Conservation (phyloP, 1,140 invertebrate genomes). For the Hyposmocoma kahamanoa region DNA sequence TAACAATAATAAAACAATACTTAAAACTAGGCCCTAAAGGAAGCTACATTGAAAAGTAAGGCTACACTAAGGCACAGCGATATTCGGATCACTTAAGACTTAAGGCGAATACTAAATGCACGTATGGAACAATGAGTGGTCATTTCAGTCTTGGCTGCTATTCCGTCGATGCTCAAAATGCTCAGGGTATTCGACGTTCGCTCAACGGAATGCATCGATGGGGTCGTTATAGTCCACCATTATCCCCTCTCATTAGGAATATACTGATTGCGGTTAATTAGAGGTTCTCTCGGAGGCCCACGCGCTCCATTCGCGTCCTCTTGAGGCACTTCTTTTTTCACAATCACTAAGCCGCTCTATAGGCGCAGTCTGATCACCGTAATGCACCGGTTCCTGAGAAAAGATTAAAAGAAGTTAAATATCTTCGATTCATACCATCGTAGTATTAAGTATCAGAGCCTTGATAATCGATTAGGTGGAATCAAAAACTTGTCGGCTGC, state of each 20-base stretch:
- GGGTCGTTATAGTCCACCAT: conserved; percentile 66
- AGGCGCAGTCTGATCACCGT: conserved; percentile 63
- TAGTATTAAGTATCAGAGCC: neutral
- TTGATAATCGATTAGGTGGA: neutral
- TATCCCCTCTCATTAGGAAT: conserved; percentile 70
- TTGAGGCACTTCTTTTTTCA: conserved; percentile 60
- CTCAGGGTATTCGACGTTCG: conserved; percentile 50
- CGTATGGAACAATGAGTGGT: conserved; percentile 54
- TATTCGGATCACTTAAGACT: conserved; percentile 46
- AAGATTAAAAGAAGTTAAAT: conserved; percentile 26
- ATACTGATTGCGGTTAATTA: conserved; percentile 73
- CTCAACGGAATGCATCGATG: conserved; percentile 64
- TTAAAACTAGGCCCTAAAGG: conserved; percentile 42
- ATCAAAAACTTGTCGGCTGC: conserved; percentile 1
- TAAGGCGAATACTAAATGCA: conserved; percentile 65
- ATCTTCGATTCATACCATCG: neutral
- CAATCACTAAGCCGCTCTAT: conserved; percentile 59
- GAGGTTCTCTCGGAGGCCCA: conserved; percentile 57
- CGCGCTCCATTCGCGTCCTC: conserved; percentile 52
- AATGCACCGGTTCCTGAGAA: conserved; percentile 54
- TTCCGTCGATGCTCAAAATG: conserved; percentile 58
- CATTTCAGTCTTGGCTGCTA: conserved; percentile 61
- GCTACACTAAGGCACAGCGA: conserved; percentile 62
- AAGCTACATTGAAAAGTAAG: conserved; percentile 46
- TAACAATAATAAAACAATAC: conserved; percentile 49